Conservation (phyloP, 2,797 vertebrate species). For the Pipistrellus nathusii region DNA sequence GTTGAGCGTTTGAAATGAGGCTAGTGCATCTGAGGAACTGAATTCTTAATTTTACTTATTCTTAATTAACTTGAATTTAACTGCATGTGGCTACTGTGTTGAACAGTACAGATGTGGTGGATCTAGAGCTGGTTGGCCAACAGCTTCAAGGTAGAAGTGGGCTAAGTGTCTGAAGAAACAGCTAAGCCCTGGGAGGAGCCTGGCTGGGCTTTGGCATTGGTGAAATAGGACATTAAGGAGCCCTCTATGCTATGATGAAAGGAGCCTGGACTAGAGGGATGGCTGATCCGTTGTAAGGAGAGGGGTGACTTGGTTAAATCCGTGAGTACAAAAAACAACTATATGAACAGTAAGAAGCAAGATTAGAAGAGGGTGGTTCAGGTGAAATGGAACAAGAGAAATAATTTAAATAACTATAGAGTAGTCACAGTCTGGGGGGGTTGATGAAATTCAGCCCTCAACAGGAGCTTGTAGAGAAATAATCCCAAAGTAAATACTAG, state of each 20-base stretch:
- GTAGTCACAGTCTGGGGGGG: not conserved
- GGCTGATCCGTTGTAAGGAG: not conserved
- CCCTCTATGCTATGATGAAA: not conserved
- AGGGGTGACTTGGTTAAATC: not conserved
- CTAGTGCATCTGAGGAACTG: not conserved
- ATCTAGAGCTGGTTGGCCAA: not conserved
- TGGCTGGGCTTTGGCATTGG: not conserved
- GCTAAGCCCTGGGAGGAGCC: not conserved
- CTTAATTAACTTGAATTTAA: not conserved
- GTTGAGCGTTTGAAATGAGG: not conserved
- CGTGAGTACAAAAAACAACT: constrained; percentile 15
- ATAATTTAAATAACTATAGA: constrained; percentile 23
- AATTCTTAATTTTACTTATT: constrained; percentile 16
- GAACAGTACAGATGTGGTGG: not conserved
- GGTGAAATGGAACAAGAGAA: not conserved
- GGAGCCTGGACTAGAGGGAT: not conserved
- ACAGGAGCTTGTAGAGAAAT: not conserved
- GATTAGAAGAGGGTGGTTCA: not conserved
- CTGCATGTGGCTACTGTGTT: not conserved
- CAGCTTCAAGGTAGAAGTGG: not conserved
- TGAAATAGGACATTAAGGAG: not conserved
- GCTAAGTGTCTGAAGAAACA: not conserved
- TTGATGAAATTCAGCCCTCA: constrained; percentile 32
- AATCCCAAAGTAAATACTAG: constrained; percentile 30
- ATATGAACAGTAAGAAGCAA: not conserved